phyloP scores from a whole-genome alignment of 2,888 invertebrate genomes.

The Sinelater perroti region DNA sequence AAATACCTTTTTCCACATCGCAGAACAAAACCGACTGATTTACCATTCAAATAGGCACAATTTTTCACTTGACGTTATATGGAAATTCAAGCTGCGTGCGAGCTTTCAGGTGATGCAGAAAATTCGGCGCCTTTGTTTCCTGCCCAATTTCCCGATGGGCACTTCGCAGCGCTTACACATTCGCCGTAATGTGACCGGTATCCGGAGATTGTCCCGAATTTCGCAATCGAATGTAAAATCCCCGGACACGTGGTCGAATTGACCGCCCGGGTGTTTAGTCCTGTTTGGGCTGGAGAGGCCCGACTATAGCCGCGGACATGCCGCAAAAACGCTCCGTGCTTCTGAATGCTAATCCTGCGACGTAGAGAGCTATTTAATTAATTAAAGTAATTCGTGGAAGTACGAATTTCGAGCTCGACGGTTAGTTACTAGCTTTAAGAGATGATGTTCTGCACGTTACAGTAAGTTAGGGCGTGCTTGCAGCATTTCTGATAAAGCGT shows the following conservation, averaged over 20 bases:
- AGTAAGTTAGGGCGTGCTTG: too few species aligned
- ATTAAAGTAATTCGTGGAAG: conserved; percentile 4
- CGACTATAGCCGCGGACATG: conserved; percentile 14
- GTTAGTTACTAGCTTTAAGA: too few species aligned
- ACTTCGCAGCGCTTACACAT: conserved; percentile 3
- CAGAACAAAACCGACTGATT: too few species aligned
- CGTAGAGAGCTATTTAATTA: conserved; percentile 16
- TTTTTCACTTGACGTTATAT: neutral
- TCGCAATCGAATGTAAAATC: conserved; percentile 20
- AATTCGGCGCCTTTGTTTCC: conserved; percentile 2
- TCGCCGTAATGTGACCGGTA: neutral
- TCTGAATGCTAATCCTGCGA: conserved; percentile 3
- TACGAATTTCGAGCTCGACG: conserved; percentile 1
- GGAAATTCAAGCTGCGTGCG: conserved; percentile 2
- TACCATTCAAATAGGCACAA: too few species aligned
- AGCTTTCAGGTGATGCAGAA: too few species aligned
- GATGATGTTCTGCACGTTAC: too few species aligned
- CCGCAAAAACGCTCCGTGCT: conserved; percentile 16
- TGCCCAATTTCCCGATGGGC: conserved; percentile 5
- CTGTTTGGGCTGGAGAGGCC: conserved; percentile 10
- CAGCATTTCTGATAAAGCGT: too few species aligned
- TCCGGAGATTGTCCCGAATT: conserved; percentile 15
- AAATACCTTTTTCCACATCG: too few species aligned
- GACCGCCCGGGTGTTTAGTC: conserved; percentile 20
- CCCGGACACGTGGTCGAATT: conserved; percentile 20